phyloP scores from a whole-genome alignment of 2,113 vertebrate species.

The Manacus vitellinus region DNA sequence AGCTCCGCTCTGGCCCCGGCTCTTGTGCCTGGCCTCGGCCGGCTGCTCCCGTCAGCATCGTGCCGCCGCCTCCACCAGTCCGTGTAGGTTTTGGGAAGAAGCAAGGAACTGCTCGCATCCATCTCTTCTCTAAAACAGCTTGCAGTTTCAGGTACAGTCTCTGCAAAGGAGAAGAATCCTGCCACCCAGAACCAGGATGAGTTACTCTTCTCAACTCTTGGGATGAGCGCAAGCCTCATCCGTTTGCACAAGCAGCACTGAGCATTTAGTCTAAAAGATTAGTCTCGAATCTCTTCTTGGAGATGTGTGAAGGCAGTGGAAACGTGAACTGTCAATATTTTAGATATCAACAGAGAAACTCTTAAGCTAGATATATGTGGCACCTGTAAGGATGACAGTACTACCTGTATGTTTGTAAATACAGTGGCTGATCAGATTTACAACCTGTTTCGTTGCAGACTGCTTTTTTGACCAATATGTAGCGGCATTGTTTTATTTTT shows the following conservation, averaged over 20 bases:
- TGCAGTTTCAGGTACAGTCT: neutral
- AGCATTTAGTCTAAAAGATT: too few species aligned
- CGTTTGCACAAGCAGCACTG: neutral
- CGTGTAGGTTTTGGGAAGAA: neutral
- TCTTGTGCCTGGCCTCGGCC: neutral
- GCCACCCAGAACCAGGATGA: neutral
- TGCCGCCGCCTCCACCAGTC: neutral
- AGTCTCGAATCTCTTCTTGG: neutral
- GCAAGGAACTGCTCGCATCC: neutral
- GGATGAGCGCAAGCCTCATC: too few species aligned
- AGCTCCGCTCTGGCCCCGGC: neutral
- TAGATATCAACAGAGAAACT: neutral
- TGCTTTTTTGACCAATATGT: neutral
- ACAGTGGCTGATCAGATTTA: neutral
- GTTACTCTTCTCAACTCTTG: neutral
- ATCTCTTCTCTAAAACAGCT: neutral
- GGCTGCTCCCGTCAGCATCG: neutral
- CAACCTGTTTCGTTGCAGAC: neutral
- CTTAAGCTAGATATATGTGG: neutral
- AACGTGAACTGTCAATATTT: neutral
- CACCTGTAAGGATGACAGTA: neutral
- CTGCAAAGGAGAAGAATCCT: neutral
- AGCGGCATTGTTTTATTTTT: neutral
- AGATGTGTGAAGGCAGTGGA: neutral
- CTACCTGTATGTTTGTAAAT: neutral